Evolutionary conservation across 1,140 invertebrate species (phyloP).

Genomic region (Dinoponera quadriceps): DNA sequence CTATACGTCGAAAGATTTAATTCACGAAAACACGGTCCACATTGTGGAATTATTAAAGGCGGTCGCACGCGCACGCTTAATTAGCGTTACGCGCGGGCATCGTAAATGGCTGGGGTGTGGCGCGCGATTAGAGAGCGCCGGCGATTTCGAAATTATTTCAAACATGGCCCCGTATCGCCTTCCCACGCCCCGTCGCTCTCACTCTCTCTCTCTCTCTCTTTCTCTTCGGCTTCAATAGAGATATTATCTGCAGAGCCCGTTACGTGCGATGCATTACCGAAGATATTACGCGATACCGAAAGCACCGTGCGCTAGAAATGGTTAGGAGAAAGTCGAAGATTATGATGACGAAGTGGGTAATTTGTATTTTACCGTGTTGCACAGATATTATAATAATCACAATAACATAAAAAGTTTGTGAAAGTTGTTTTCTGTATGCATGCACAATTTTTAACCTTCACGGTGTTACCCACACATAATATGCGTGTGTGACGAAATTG

Average conservation of each 20-base stretch:
- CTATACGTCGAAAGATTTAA: conserved; percentile 59
- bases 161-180: neutral
- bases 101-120: conserved; percentile 14
- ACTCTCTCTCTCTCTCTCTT: too few species aligned
- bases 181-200: neutral
- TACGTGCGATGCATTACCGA: conserved; percentile 48
- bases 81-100: conserved; percentile 43
- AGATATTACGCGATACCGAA: conserved; percentile 11
- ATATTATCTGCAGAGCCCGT: conserved; percentile 31
- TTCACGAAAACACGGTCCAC: conserved; percentile 27
- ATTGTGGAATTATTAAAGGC: conserved; percentile 55
- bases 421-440: too few species aligned
- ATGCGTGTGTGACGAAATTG: too few species aligned
- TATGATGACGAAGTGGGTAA: too few species aligned
- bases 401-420: too few species aligned
- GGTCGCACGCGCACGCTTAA: conserved; percentile 45
- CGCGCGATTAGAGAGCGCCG: conserved; percentile 44
- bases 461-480: too few species aligned
- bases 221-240: conserved; percentile 19
- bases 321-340: too few species aligned
- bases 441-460: too few species aligned
- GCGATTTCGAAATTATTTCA: conserved; percentile 52
- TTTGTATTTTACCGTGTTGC: too few species aligned
- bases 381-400: too few species aligned
- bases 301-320: neutral